Percentiles rank a stretch among this genome's conserved stretches.
Conservation (phyloP, 2,888 invertebrate species). For the Panopea generosa region DNA sequence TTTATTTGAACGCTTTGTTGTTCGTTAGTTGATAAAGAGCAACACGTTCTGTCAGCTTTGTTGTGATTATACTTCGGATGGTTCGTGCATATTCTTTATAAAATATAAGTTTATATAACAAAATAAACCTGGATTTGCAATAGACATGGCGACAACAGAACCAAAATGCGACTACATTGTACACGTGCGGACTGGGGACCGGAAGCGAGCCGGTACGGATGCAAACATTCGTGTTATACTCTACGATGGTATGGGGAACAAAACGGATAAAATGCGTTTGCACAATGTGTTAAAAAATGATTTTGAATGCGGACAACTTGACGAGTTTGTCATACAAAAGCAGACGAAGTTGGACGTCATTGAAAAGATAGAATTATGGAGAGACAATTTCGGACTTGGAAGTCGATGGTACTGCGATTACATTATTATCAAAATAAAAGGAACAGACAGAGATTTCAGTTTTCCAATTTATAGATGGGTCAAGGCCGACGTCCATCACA, state of each 20-base stretch:
- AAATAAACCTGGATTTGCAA: no score
- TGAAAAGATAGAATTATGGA: slow-evolving; percentile 82
- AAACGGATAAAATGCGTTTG: slow-evolving; percentile 81
- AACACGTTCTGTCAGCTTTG: no score
- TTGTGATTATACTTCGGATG: no score
- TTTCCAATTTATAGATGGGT: slow-evolving; percentile 86
- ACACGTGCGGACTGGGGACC: slow-evolving; percentile 86
- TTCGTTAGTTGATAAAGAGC: no score
- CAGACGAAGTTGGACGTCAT: slow-evolving; percentile 63
- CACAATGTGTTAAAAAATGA: slow-evolving; percentile 83
- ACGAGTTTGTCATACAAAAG: slow-evolving; percentile 70
- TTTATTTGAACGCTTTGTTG: no score
- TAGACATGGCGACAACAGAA: no score
- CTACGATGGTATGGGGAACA: slow-evolving; percentile 82
- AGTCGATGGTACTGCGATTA: slow-evolving; percentile 85
- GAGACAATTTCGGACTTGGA: slow-evolving; percentile 82
- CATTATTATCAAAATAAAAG: slow-evolving; percentile 74
- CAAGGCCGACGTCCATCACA: slow-evolving; percentile 80
- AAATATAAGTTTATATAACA: no score
- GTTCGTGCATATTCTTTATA: no score
- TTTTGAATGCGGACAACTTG: slow-evolving; percentile 78
- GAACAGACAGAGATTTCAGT: slow-evolving; percentile 59
- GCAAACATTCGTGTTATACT: slow-evolving; percentile 85
- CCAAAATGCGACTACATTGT: slow-evolving; percentile 67
- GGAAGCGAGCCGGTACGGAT: slow-evolving; percentile 85